Evolutionary conservation across 2,888 invertebrate species (phyloP).

Genomic region (Eilema caniola): DNA sequence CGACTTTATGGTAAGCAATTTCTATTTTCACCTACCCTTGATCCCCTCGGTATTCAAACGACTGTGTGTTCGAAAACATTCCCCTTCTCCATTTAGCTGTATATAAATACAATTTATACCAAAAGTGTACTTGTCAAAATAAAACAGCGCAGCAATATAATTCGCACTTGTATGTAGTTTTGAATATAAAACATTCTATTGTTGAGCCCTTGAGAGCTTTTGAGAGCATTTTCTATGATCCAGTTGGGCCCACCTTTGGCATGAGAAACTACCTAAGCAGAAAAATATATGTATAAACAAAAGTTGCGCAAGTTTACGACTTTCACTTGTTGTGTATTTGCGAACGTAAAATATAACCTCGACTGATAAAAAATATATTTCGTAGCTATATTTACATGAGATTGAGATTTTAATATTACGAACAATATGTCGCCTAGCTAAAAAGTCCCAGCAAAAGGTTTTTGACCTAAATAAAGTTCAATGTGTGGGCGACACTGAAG

Average conservation of each 20-base stretch:
- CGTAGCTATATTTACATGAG: constrained; percentile 24
- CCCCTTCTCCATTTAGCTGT: constrained; percentile 43
- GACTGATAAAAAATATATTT: constrained; percentile 24
- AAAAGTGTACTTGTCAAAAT: constrained; percentile 57
- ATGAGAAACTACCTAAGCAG: constrained; percentile 56
- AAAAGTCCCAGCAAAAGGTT: constrained; percentile 28
- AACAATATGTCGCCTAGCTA: constrained; percentile 29
- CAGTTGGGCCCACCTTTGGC: constrained; percentile 65
- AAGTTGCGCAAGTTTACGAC: constrained; percentile 48
- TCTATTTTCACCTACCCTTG: constrained; percentile 43
- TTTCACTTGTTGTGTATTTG: constrained; percentile 32
- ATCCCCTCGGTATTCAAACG: constrained; percentile 47
- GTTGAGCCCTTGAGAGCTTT: constrained; percentile 71
- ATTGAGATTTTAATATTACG: constrained; percentile 17
- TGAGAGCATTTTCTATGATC: constrained; percentile 71
- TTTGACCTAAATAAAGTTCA: constrained; percentile 39
- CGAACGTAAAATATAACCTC: constrained; percentile 29
- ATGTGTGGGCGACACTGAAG: constrained; percentile 35
- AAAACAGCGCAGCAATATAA: constrained; percentile 60
- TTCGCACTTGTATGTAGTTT: constrained; percentile 61
- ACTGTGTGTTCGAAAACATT: constrained; percentile 49
- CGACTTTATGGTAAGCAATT: constrained; percentile 52
- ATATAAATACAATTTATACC: constrained; percentile 53
- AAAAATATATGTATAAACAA: constrained; percentile 44
- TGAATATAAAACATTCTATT: constrained; percentile 73